Evolutionary conservation across 2,113 vertebrate species (phyloP).

Genomic region (Ceyx cyanopectus): DNA sequence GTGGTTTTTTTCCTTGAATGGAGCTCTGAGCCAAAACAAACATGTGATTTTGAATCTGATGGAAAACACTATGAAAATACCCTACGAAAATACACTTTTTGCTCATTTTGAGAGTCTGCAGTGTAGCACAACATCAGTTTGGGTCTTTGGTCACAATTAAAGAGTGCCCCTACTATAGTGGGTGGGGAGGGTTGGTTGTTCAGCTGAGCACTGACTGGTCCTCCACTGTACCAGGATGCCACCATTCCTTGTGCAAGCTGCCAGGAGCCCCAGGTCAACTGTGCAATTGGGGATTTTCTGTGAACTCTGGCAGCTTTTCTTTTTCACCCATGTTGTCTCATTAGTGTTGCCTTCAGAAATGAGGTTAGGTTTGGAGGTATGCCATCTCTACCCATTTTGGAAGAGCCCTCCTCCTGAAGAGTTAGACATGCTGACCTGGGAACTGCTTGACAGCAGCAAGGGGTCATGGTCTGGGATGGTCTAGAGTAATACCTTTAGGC

Average conservation of each 20-base stretch:
- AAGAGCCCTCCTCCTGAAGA: background rate
- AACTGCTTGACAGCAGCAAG: background rate
- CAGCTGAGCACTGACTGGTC: background rate
- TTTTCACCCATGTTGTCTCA: background rate
- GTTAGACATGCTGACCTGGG: background rate
- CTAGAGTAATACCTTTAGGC: background rate
- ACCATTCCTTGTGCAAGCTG: background rate
- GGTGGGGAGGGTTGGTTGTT: background rate
- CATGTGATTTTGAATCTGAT: background rate
- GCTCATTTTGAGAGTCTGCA: conserved; percentile 7
- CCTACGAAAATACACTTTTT: background rate
- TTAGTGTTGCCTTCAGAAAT: background rate
- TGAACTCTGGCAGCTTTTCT: background rate
- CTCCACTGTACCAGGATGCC: background rate
- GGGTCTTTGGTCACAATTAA: background rate
- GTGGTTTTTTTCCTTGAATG: conserved; percentile 6
- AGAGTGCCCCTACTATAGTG: background rate
- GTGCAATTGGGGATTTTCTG: background rate
- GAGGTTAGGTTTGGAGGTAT: background rate
- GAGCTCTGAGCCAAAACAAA: conserved; percentile 53
- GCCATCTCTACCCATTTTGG: background rate
- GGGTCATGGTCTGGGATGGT: background rate
- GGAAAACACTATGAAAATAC: background rate
- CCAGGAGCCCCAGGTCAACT: background rate
- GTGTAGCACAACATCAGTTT: background rate